Evolutionary conservation across 2,113 vertebrate genomes (phyloP), one percentile per base, ranked within the genome.

Genomic region (Colaptes auratus): DNA sequence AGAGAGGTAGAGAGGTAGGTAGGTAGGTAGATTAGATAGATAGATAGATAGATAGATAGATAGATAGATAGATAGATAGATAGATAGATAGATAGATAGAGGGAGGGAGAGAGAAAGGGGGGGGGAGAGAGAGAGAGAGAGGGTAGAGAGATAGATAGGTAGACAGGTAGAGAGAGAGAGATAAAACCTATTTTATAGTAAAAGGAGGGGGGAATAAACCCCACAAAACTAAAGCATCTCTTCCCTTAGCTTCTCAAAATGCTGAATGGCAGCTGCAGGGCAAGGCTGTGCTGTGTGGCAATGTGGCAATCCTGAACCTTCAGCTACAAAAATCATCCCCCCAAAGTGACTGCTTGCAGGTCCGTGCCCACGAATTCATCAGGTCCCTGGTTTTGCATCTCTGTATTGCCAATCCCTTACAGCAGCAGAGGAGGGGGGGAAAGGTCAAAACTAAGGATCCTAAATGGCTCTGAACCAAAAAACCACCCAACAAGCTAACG

Each of bases 281-380:
- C 39, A 70, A 31, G 0, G 1, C 0, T 31, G 44, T 3, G 17
- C 39, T 39, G 1, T 42, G 27, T 12, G 64, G n/a, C 19, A 63
- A 44, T 0, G 1, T 0, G 0, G 5, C 3, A 28, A 46, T 5
- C 30, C 80, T 31, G 21, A 23, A 1, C 18, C n/a, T 24, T 2
- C 28, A 3, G 36, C 2, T 13, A 18, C 67, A 14, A n/a, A n/a
- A 69, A 5, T 1, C 50, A 3, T 12, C 10, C 39, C 2, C 7
- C 39, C 2, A 3, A 15, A 3, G 1, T 0, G 3, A 2, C 48
- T 0, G 6, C 5, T 9, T 12, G 36, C 59, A 21, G 74, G 0
- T 50, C 84, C 9, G 8, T 1, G 11, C 5, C 61, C 17, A 0
- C 0, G 10, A 33, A 0, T 14, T 36, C 58, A 2, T 19, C 64